Base-by-base conservation (phyloP, 2,113 vertebrate genomes). In the Cyphomyrus discorhynchus region DNA sequence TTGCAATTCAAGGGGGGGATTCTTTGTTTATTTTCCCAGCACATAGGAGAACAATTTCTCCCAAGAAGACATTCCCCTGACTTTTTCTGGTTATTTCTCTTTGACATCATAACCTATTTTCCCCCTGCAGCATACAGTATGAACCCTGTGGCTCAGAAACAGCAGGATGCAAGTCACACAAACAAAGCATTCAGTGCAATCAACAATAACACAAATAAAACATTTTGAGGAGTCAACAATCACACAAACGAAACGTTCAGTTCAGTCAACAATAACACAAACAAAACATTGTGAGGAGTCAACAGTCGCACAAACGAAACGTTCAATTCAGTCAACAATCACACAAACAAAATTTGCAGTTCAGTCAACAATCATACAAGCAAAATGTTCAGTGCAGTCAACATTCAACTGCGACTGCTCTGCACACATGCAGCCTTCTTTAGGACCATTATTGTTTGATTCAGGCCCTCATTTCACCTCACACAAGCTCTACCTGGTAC, bases 361-460 rank as follows among this genome's bases (percentile, higher is more conserved):
- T 21, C 15, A 52, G 50, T 66, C 15, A 42, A 42, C 35, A 46
- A 24, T 42, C 42, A 46, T 27, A 66, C 58, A 66, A 11, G n/a
- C 58, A 66, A 66, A 66, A 70, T 27, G 27, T 70, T 31, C 10
- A 70, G 62, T 4, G 27, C 62, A 70, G 62, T 50, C 46, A 50
- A 49, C 83, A 47, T 31, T 49, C 83, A 50, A 50, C 9, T 50
- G 93, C 94, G 93, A 77, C 74, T 94, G 92, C 93, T 94, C 93
- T 93, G 92, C 93, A 94, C 93, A 94, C 93, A 94, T 91, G 91
- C 93, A 89, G 92, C 91, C 92, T 94, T 62, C 90, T 90, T 92
- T 89, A 49, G 90, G 92, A 91, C 88, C 90, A 94, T 93, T 94
- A 94, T 94, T 94, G 93, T 94, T 92, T 92, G 92, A 95, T 95